Conservation (phyloP, 2,113 vertebrate genomes). For the Pangasianodon hypophthalmus region DNA sequence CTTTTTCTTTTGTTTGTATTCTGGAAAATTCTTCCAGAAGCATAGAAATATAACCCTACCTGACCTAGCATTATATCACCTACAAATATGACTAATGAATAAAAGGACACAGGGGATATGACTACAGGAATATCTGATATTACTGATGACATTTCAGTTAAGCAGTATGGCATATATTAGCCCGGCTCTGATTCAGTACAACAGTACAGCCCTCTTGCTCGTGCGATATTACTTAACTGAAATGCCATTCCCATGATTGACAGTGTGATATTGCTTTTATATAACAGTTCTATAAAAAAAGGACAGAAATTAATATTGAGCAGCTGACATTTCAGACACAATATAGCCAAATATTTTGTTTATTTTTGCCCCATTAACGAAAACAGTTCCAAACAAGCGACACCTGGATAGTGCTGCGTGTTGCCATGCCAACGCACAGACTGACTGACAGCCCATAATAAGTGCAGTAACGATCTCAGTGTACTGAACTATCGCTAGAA, state of each 20-base stretch:
- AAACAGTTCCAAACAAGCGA: neutral
- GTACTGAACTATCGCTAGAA: neutral
- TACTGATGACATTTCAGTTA: neutral
- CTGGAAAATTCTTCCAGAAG: neutral
- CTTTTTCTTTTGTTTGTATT: neutral
- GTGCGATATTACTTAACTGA: neutral
- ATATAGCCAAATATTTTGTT: neutral
- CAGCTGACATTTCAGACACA: neutral
- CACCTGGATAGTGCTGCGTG: neutral
- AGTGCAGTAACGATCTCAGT: neutral
- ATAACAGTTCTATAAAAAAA: neutral
- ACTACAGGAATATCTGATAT: neutral
- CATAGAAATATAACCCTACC: neutral
- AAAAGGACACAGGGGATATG: neutral
- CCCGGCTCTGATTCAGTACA: neutral
- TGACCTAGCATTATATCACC: neutral
- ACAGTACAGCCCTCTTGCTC: neutral
- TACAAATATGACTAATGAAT: neutral
- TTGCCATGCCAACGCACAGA: neutral
- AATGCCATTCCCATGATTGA: neutral
- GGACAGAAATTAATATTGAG: neutral
- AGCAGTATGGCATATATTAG: neutral
- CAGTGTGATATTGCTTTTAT: neutral
- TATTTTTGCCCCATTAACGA: neutral
- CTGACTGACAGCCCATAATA: neutral